Evolutionary conservation across 1,140 invertebrate species (phyloP), one percentile per base, ranked within the genome.

Genomic region (Apolygus lucorum): DNA sequence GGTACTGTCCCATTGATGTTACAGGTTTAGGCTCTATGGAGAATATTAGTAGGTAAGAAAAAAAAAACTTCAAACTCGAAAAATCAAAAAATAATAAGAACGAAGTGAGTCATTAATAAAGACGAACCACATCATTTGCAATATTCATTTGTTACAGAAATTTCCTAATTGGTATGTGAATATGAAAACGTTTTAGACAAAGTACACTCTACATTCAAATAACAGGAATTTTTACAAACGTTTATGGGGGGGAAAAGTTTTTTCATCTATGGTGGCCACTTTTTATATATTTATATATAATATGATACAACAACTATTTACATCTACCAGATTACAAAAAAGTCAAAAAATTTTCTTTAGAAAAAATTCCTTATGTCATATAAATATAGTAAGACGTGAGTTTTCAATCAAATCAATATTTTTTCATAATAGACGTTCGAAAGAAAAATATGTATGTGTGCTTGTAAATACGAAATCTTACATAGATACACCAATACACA

Each of bases 261-360:
- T 68, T 68, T 68, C 59, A 73, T 70, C 72, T 73, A 73, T 69
- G 68, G 68, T 70, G 63, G 54, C 52, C n/a, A 69, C 68, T 72
- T 72, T 68, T 65, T 68, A 70, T 54, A 59, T 22, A n/a, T n/a
- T n/a, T n/a, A n/a, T n/a, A n/a, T n/a, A n/a, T n/a, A n/a, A n/a
- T n/a, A 24, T 4, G 22, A 66, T 71, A 73, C 72, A 73, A 68
- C 69, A 64, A 71, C 72, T 73, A 71, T 73, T 71, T 71, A 73
- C 70, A 73, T 49, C 67, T 42, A 73, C 62, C 24, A 66, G 62
- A 28, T 42, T 71, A 71, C 67, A 71, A 71, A 73, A 71, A 64
- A 66, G 63, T 62, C 54, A 59, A 68, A 54, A 59, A 68, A 63
- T 66, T 64, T 62, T 49, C 28, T 70, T 24, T 67, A 70, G 52